Base-by-base conservation (phyloP, 2,888 invertebrate genomes). In the Noctua janthina region DNA sequence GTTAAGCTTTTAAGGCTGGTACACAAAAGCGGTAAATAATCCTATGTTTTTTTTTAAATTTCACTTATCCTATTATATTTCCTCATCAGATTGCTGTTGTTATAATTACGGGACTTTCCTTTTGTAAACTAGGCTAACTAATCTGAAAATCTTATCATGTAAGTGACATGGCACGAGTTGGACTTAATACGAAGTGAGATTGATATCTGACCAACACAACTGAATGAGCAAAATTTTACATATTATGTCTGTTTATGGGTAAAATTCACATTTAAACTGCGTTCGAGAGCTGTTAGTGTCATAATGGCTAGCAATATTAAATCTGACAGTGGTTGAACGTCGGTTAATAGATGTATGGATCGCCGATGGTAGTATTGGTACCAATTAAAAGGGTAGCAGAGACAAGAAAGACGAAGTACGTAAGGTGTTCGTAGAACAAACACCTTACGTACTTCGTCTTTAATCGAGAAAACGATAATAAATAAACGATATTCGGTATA, bases 1-100 rank as follows among this genome's bases (percentile, higher is more conserved):
- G 39, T 80, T 85, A 23, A 80, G 51, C 23, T 80, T 51, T 66
- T 74, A 85, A 72, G 64, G 62, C 56, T 51, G 35, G 82, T 66
- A 35, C 64, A 81, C 56, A 85, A 64, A 5, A 17, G 29, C 43
- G 69, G 35, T 46, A 20, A 64, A 64, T 20, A 35, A 35, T 64
- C 17, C 20, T 4, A 3, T 20, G 15, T 29, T 29, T 64, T 59
- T 29, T 35, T 64, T 62, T 29, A 0, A 56, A 59, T 29, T 3
- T 62, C 17, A 35, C 35, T 35, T 17, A 1, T 35, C 35, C 29
- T 17, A 8, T 3, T 29, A 59, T 6, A 23, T 23, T 56, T 56
- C 5, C n/a, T n/a, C n/a, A n/a, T 15, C 6, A 15, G 15, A 29
- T 29, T 62, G 62, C 13, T 29, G 29, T 62, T 62, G 15, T 17